Percentiles rank a stretch among this genome's conserved stretches.
Conservation (phyloP, 2,888 invertebrate genomes). For the Cacoxenus indagator region DNA sequence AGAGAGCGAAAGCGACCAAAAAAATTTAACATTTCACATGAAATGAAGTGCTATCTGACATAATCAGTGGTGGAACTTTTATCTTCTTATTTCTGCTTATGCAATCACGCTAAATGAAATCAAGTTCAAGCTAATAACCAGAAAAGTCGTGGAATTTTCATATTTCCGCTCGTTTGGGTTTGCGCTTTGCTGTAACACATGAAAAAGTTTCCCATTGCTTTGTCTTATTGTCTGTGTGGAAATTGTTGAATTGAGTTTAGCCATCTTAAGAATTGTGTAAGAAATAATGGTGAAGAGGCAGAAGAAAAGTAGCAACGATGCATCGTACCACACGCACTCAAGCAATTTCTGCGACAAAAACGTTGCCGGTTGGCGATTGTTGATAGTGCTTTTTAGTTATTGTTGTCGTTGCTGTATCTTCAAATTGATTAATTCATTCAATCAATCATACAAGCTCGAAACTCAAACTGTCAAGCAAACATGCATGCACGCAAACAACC, state of each 20-base stretch:
- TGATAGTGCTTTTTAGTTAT: background rate
- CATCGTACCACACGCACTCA: background rate
- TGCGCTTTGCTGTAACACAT: no score
- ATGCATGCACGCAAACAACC: background rate
- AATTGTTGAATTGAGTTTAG: background rate
- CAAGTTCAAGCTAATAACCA: background rate
- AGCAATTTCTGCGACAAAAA: constrained; percentile 16
- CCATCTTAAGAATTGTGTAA: background rate
- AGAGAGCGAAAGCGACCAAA: no score
- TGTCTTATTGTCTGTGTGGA: no score
- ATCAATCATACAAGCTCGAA: constrained; percentile 6
- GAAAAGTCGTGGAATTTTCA: background rate
- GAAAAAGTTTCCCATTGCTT: background rate
- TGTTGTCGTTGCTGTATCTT: background rate
- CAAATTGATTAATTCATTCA: constrained; percentile 12
- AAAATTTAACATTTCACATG: no score
- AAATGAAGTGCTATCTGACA: no score
- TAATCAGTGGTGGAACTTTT: no score
- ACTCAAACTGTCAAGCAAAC: background rate
- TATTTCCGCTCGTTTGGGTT: background rate
- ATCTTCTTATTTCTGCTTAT: background rate
- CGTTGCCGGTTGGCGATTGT: background rate
- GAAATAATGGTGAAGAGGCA: no score
- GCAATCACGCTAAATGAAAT: background rate
- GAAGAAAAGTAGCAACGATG: no score